Base-by-base conservation (phyloP, 2,888 invertebrate genomes). In the Cephus spinipes region DNA sequence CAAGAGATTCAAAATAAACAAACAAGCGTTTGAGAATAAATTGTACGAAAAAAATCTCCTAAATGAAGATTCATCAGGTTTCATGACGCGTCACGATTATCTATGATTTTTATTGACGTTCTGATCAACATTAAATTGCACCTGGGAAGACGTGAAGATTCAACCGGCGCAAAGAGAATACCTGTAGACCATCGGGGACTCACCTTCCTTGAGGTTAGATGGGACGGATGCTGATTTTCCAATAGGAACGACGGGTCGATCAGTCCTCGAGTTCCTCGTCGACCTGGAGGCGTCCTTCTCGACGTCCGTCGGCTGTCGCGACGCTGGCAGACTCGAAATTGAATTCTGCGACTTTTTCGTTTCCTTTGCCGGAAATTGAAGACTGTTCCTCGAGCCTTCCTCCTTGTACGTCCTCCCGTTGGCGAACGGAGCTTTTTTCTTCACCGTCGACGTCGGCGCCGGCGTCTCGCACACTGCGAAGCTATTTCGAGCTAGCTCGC, bases 401-500 rank as follows among this genome's bases (percentile, higher is more conserved):
- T 69, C 78, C 4, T 76, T 75, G n/a, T 74, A 76, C 36, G 79
- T 73, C 74, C 79, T 81, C 71, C 76, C 79, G n/a, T 77, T 69
- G 76, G 76, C 75, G 73, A 81, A 74, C 76, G 80, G 77, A 76
- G 77, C 75, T 80, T 82, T 83, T 77, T 81, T 82, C 77, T 79
- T 81, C 74, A 77, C 76, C 33, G 69, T 33, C 31, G 75, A 31
- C 71, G 73, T 68, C 75, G 79, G 81, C 55, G 83, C 80, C 79
- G 85, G 81, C 71, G 85, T 87, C 79, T 89, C 89, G 77, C 84
- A 85, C 34, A 85, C 79, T 75, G 83, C 77, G 77, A 86, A 86
- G 82, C 84, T 86, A 83, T 85, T 86, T 84, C 89, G 84, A 81
- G 87, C 84, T 36, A 88, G 83, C 80, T 90, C 88, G 12, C 89